These are phyloP conservation scores for Limnephilus lunatus DNA, from an alignment of 2,888 invertebrate genomes.

Conservation along the genomic window DNA sequence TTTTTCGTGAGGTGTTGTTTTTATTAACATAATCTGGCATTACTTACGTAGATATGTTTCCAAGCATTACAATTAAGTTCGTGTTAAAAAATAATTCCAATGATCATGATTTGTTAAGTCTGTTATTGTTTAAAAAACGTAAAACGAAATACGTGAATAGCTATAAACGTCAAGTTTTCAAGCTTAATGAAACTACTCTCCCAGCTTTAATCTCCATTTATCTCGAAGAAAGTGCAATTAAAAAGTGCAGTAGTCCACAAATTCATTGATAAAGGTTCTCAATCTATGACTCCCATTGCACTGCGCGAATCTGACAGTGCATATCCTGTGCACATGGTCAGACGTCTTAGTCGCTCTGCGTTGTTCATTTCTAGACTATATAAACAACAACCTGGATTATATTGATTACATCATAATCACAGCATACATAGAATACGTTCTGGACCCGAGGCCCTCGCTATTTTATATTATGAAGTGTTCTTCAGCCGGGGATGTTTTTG, in stretches of 20 bases:
- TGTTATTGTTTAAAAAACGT: too few species aligned
- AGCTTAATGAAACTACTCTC: not conserved
- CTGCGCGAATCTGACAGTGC: not conserved
- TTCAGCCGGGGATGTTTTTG: not conserved
- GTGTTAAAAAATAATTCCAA: not conserved
- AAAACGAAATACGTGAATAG: not conserved
- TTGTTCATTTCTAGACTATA: not conserved
- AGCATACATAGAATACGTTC: not conserved
- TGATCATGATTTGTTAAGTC: not conserved
- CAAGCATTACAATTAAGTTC: not conserved
- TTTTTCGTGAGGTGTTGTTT: not conserved
- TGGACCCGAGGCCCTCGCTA: not conserved
- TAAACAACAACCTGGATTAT: not conserved
- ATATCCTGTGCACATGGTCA: slow-evolving; percentile 10
- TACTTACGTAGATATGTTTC: not conserved
- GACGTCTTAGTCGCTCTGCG: slow-evolving; percentile 13
- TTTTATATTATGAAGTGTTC: not conserved
- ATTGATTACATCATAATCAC: not conserved
- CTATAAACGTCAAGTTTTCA: not conserved
- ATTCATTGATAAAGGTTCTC: not conserved
- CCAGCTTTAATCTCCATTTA: not conserved
- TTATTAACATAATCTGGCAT: too few species aligned
- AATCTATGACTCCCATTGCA: not conserved
- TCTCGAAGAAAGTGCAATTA: not conserved
- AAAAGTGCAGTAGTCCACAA: not conserved